Percentiles rank a stretch among this genome's conserved stretches.
Evolutionary conservation across 1,140 invertebrate genomes (phyloP).

Genomic region (Bradynema listronoti): DNA sequence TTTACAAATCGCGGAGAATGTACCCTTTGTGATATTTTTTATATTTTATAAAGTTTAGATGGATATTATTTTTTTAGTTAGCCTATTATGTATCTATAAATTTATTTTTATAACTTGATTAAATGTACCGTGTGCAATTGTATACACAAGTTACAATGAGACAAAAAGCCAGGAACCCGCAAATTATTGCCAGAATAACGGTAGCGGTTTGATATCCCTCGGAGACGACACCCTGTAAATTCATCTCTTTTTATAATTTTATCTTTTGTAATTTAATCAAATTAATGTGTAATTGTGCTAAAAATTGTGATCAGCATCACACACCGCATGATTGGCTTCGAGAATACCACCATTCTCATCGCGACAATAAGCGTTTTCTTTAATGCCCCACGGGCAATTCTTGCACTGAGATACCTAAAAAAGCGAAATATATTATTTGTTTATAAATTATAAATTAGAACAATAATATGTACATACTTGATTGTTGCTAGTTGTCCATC

Average conservation of each 20-base stretch:
- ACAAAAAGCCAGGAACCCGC: conserved; percentile 33
- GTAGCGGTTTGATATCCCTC: conserved; percentile 42
- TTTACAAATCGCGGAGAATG: background rate
- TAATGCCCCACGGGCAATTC: conserved; percentile 53
- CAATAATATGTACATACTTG: conserved; percentile 22
- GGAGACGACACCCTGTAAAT: conserved; percentile 44
- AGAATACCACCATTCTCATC: conserved; percentile 47
- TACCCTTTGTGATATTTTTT: background rate
- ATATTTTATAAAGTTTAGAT: background rate
- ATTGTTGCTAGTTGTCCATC: conserved; percentile 20
- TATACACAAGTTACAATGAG: conserved; percentile 25
- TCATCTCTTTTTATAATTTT: background rate
- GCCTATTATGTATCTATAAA: conserved; percentile 9
- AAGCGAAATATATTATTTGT: background rate
- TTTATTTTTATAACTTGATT: conserved; percentile 1
- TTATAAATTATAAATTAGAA: background rate
- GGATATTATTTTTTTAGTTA: conserved; percentile 9
- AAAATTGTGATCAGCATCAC: conserved; percentile 7
- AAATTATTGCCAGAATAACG: conserved; percentile 37
- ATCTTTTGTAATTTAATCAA: background rate
- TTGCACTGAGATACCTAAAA: conserved; percentile 43
- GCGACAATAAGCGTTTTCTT: conserved; percentile 45
- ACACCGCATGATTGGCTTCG: conserved; percentile 40
- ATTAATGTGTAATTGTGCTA: background rate
- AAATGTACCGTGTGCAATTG: conserved; percentile 35